phyloP scores from a whole-genome alignment of 30 jellyfish, hydroid and myxozoan species.

The Aurelia aurita complex sp. Pacific region DNA sequence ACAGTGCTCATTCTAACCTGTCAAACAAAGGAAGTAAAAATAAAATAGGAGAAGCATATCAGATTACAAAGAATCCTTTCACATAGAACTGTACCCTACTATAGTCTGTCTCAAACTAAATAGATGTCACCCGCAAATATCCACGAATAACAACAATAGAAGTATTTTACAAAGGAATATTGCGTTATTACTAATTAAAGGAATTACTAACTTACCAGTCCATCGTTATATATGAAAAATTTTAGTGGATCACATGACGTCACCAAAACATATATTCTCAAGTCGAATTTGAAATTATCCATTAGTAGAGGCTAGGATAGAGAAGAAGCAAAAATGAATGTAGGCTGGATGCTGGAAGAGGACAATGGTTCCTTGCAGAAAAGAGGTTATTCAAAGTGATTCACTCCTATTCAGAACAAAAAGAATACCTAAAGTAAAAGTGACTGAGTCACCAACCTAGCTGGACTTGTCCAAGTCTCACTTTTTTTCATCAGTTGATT shows the following conservation, averaged over 20 bases:
- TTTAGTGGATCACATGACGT: constrained; percentile 82
- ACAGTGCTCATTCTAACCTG: constrained; percentile 88
- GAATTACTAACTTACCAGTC: constrained; percentile 57
- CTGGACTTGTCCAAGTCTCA: too few relatives aligned
- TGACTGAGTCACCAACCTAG: too few relatives aligned
- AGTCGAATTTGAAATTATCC: constrained; percentile 87
- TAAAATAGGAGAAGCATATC: not conserved
- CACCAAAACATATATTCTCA: constrained; percentile 79
- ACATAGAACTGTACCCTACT: not conserved
- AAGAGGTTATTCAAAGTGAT: too few relatives aligned
- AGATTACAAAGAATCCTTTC: not conserved
- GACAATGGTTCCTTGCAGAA: too few relatives aligned
- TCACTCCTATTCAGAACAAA: too few relatives aligned
- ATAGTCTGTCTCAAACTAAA: too few relatives aligned
- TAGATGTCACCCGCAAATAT: too few relatives aligned
- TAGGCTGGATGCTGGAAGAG: not conserved
- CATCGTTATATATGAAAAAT: constrained; percentile 72
- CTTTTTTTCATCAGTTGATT: too few relatives aligned
- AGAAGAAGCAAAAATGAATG: not conserved
- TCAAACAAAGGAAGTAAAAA: not conserved
- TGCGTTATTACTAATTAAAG: too few relatives aligned
- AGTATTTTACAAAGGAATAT: too few relatives aligned
- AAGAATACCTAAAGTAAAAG: too few relatives aligned
- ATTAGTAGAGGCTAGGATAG: constrained; percentile 76
- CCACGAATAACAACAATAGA: too few relatives aligned